Evolutionary conservation across 92 coral and sea anemone genomes (phyloP), one percentile per base, ranked within the genome.

Genomic region (Montipora capitata): DNA sequence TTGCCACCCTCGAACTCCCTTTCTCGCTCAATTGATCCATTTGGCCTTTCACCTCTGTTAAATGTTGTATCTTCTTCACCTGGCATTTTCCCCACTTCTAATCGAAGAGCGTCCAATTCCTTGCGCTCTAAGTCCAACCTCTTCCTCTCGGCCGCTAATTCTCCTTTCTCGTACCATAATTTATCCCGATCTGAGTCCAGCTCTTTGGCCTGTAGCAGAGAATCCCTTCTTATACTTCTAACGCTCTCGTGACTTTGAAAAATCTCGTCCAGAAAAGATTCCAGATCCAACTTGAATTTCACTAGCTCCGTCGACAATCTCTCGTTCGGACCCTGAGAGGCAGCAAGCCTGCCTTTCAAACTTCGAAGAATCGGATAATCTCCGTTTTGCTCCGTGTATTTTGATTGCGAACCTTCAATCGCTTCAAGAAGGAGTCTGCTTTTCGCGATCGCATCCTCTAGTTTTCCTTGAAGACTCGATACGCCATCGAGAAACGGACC

Each of bases 201-300:
- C 38, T 42, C 72, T 13, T 44, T 83, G 3, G 63, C 73, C 44
- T 75, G 75, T 2, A 72, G 48, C 48, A 70, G 59, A 4, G 75
- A 73, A 27, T 83, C 65, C 48, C 40, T 59, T 38, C 83, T 67
- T 64, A 90, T 64, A 49, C 35, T 59, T 16, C 87, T 67, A 54
- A 86, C 57, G 72, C 75, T 49, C 0, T 83, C 87, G 69, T 83
- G 87, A 43, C 79, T 63, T 13, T 83, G 51, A 59, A 83, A 83
- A 41, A 83, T 49, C 1, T 83, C 72, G 42, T 81, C 85, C 39
- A 85, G 78, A 51, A 90, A 40, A 17, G 83, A 74, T 72, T 65
- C 72, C 16, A 93, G 82, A 10, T 87, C 87, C n/a, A 91, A 63
- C 52, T 90, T 92, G 80, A 93, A 93, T n/a, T 83, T 49, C 12